phyloP scores from a whole-genome alignment of 2,888 invertebrate species.

The Drosophila borborema region DNA sequence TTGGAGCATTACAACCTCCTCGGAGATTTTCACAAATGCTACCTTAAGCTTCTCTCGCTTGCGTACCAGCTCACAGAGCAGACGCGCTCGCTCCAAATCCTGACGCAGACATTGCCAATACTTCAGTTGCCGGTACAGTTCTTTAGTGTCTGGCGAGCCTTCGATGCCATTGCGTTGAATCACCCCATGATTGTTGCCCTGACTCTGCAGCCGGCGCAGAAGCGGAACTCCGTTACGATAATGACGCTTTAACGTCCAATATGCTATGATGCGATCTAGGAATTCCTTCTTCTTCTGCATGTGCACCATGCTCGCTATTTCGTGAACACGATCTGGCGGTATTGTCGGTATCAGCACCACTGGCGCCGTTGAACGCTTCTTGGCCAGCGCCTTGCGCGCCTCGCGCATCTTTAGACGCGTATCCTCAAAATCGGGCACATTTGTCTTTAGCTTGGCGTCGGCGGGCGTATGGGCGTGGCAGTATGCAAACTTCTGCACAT shows the following conservation, averaged over 20 bases:
- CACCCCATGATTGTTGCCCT: slow-evolving; percentile 86
- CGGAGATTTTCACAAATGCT: slow-evolving; percentile 92
- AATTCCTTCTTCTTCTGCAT: slow-evolving; percentile 92
- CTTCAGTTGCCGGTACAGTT: slow-evolving; percentile 93
- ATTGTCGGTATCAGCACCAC: slow-evolving; percentile 97
- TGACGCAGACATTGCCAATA: slow-evolving; percentile 97
- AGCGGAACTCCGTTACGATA: slow-evolving; percentile 98
- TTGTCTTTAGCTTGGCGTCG: slow-evolving; percentile 83
- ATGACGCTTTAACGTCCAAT: slow-evolving; percentile 98
- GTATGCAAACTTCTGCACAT: slow-evolving; percentile 97
- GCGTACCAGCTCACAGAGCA: slow-evolving; percentile 96
- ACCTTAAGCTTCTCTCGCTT: slow-evolving; percentile 98
- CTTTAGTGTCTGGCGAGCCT: slow-evolving; percentile 89
- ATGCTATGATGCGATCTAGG: slow-evolving; percentile 95
- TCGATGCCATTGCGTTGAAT: slow-evolving; percentile 87
- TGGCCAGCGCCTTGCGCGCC: slow-evolving; percentile 93
- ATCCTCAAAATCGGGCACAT: slow-evolving; percentile 87
- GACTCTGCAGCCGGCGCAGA: slow-evolving; percentile 92
- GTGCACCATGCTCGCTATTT: slow-evolving; percentile 92
- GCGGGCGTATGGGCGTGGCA: slow-evolving; percentile 94
- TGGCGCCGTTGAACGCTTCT: slow-evolving; percentile 95
- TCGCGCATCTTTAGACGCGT: slow-evolving; percentile 93
- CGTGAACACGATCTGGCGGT: slow-evolving; percentile 94
- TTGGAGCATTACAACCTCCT: slow-evolving; percentile 92
- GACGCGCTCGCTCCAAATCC: slow-evolving; percentile 95